Evolutionary conservation across 2,888 invertebrate genomes (phyloP).

Genomic region (Spialia ferax): DNA sequence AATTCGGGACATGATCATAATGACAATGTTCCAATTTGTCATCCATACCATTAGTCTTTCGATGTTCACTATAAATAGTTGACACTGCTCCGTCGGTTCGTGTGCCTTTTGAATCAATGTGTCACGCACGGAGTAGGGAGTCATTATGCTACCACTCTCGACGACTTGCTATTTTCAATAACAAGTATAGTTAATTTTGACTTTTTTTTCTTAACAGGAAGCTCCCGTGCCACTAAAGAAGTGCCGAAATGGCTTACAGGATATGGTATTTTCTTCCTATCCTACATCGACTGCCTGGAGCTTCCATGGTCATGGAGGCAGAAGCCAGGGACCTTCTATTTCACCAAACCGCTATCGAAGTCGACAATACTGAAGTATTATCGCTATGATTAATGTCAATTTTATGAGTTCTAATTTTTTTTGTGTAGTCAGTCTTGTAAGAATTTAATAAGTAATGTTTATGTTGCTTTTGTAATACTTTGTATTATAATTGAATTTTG

Average conservation of each 20-base stretch:
- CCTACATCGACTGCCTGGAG: conserved; percentile 69
- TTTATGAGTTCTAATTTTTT: neutral
- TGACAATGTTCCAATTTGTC: too few species aligned
- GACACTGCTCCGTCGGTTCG: too few species aligned
- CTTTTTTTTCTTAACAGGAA: conserved; percentile 49
- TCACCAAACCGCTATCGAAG: conserved; percentile 48
- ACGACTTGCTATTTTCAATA: too few species aligned
- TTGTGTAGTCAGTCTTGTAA: neutral
- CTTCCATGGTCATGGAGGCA: conserved; percentile 64
- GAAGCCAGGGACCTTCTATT: neutral
- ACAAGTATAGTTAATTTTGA: too few species aligned
- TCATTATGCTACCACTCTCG: too few species aligned
- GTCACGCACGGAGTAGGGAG: too few species aligned
- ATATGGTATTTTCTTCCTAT: conserved; percentile 68
- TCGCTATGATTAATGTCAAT: neutral
- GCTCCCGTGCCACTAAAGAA: conserved; percentile 48
- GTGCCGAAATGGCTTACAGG: conserved; percentile 76
- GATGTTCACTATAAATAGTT: too few species aligned
- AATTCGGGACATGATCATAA: too few species aligned
- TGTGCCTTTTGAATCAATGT: too few species aligned
- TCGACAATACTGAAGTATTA: conserved; percentile 39
- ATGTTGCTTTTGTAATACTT: neutral
- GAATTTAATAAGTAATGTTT: neutral
- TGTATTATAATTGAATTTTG: neutral
- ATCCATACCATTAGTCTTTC: too few species aligned